These are phyloP conservation scores for Turdus rufiventris DNA, from an alignment of 2,113 vertebrate species.

Conservation along the genomic window DNA sequence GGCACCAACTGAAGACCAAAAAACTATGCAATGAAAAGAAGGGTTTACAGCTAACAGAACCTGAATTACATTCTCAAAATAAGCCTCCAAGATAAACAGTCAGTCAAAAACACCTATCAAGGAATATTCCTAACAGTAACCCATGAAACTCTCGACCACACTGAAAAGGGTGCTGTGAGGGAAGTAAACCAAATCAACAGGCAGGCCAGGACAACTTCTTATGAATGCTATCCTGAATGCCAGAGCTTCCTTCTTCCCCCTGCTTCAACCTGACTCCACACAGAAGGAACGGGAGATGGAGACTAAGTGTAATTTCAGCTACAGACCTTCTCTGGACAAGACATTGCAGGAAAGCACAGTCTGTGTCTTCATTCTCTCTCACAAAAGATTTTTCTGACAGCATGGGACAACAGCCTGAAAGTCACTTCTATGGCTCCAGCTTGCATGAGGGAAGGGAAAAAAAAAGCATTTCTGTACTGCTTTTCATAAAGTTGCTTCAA, in stretches of 20 bases:
- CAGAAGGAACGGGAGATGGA: not conserved
- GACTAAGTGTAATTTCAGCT: not conserved
- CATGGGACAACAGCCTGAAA: not conserved
- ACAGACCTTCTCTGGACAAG: not conserved
- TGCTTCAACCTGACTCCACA: not conserved
- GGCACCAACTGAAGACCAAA: accelerated
- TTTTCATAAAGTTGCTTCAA: not conserved
- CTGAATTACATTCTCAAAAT: not conserved
- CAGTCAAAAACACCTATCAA: not conserved
- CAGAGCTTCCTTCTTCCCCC: not conserved
- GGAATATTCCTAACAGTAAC: not conserved
- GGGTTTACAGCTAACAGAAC: not conserved
- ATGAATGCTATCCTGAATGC: not conserved
- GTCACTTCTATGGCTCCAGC: not conserved
- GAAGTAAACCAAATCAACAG: not conserved
- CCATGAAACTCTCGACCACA: not conserved
- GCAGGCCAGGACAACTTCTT: not conserved
- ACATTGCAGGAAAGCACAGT: not conserved
- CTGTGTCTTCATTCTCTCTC: not conserved
- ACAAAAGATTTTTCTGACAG: not conserved
- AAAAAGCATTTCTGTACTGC: not conserved
- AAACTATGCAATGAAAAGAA: not conserved
- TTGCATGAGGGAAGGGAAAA: not conserved
- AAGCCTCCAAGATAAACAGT: not conserved
- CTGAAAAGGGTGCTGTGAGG: not conserved